A percentile compares a stretch with the other conserved stretches of the same genome.
These are phyloP conservation scores for Galaxias olidus DNA, from an alignment of 2,797 vertebrate genomes.

Conservation along the genomic window DNA sequence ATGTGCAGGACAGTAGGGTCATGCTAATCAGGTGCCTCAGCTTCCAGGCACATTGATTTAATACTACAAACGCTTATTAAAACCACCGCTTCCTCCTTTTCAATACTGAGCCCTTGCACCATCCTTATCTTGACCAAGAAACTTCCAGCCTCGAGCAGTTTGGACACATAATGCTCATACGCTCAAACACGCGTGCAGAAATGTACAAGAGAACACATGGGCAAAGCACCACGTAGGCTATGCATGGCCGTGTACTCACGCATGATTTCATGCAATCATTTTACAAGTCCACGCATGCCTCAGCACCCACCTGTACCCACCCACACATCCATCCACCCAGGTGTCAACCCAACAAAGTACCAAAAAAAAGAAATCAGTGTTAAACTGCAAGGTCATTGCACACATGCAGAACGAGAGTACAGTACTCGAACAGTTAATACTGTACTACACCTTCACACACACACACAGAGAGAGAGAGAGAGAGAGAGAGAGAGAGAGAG, in stretches of 20 bases:
- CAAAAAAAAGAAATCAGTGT: too few relatives aligned
- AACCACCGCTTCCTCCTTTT: slow-evolving; percentile 48
- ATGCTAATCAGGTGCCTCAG: slow-evolving; percentile 74
- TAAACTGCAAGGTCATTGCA: too few relatives aligned
- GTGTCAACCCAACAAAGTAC: too few relatives aligned
- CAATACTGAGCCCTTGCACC: slow-evolving; percentile 50
- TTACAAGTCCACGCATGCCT: neutral
- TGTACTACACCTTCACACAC: too few relatives aligned
- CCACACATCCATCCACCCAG: neutral
- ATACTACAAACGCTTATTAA: slow-evolving; percentile 76
- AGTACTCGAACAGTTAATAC: too few relatives aligned
- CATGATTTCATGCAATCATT: too few relatives aligned
- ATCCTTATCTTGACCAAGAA: slow-evolving; percentile 36
- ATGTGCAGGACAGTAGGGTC: slow-evolving; percentile 70
- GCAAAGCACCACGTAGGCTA: neutral
- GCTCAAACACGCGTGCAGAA: neutral
- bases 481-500: too few relatives aligned
- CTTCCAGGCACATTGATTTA: slow-evolving; percentile 74
- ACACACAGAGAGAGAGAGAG: too few relatives aligned
- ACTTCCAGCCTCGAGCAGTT: slow-evolving; percentile 7
- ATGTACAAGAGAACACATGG: neutral
- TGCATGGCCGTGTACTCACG: neutral
- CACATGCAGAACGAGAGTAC: too few relatives aligned
- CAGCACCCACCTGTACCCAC: neutral
- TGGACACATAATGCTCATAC: slow-evolving; percentile 13